These are phyloP conservation scores for Bufo bufo DNA, from an alignment of 2,113 vertebrate genomes.

Conservation along the genomic window DNA sequence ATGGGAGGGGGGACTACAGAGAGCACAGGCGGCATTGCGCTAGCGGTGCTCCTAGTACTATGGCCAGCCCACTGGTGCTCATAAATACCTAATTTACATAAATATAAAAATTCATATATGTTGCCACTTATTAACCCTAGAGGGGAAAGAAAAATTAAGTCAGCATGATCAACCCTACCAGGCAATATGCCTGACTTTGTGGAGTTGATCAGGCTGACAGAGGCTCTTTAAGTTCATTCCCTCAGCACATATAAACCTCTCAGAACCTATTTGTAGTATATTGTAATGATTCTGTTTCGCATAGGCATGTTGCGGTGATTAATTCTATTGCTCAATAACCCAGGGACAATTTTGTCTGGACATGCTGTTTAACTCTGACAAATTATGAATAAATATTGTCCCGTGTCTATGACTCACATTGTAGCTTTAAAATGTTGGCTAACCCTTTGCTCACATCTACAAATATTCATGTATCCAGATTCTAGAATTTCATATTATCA, in stretches of 20 bases:
- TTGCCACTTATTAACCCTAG: too few species aligned
- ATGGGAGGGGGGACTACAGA: too few species aligned
- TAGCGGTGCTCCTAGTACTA: too few species aligned
- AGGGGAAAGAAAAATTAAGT: too few species aligned
- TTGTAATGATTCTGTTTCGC: background rate
- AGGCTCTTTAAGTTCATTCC: background rate
- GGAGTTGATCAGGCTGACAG: background rate
- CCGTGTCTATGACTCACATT: conserved; percentile 5
- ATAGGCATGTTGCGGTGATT: background rate
- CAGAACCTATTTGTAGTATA: background rate
- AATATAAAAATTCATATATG: too few species aligned
- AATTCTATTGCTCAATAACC: background rate
- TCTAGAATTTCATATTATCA: conserved; percentile 10
- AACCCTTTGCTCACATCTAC: conserved; percentile 14
- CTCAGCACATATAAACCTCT: background rate
- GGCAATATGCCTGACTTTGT: too few species aligned
- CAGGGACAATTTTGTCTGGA: background rate
- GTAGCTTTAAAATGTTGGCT: conserved; percentile 11
- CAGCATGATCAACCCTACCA: too few species aligned
- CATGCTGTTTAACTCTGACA: background rate
- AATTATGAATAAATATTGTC: conserved; percentile 25
- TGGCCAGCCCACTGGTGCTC: too few species aligned
- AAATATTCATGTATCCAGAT: conserved; percentile 8
- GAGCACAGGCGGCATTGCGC: too few species aligned
- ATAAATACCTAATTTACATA: too few species aligned